Conservation (phyloP, 2,113 vertebrate genomes). For the Corythornis cristatus region DNA sequence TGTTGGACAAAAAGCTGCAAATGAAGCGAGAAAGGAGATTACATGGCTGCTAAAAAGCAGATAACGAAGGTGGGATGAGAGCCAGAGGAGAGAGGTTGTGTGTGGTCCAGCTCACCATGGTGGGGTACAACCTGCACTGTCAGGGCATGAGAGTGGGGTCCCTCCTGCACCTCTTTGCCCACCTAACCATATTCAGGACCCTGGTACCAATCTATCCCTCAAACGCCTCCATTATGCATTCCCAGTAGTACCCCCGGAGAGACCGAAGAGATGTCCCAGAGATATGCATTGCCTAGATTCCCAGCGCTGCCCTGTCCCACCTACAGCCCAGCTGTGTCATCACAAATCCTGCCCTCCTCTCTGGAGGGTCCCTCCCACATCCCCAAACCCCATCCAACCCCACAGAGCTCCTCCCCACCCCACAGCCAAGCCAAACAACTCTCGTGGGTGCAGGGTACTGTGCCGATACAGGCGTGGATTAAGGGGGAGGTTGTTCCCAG, state of each 20-base stretch:
- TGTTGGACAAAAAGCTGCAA: conserved; percentile 14
- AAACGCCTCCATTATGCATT: rapidly evolving
- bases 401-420: background rate
- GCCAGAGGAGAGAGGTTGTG: background rate
- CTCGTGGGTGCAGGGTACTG: background rate
- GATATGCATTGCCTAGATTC: background rate
- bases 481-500: background rate
- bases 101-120: rapidly evolving
- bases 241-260: background rate
- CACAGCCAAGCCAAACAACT: background rate
- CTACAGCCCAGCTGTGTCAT: background rate
- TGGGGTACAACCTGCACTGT: background rate
- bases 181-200: background rate
- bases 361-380: background rate
- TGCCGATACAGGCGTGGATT: background rate
- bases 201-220: background rate
- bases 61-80: background rate
- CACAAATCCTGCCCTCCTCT: background rate
- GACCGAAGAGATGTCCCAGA: background rate
- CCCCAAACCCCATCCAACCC: background rate
- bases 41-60: conserved; percentile 7
- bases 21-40: conserved; percentile 23
- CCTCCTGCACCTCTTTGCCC: background rate
- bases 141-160: background rate
- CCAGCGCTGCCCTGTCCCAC: background rate